Percentiles rank a stretch among this genome's conserved stretches.
phyloP scores from a whole-genome alignment of 2,888 invertebrate genomes.

The Seira sanloemensis region DNA sequence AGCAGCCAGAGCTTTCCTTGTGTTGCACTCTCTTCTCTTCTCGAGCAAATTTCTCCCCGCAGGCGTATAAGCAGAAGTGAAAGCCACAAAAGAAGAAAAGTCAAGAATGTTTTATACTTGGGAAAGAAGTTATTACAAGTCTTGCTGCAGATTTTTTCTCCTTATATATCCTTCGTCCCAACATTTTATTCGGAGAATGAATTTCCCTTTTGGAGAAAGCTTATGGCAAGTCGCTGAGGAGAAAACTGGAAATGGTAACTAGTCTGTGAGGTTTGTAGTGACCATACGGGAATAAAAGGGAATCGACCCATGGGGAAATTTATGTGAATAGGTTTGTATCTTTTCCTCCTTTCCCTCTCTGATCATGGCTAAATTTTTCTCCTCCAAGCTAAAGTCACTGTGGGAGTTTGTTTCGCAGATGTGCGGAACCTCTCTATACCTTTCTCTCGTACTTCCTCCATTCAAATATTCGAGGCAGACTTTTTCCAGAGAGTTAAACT shows the following conservation, averaged over 20 bases:
- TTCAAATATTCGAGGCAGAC: background rate
- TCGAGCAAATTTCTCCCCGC: conserved; percentile 36
- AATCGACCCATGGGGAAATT: conserved; percentile 71
- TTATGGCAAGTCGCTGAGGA: conserved; percentile 60
- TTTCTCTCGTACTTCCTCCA: background rate
- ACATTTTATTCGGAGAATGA: conserved; percentile 7
- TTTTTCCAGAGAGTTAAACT: too few relatives aligned
- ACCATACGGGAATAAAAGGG: conserved; percentile 60
- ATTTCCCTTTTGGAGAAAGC: conserved; percentile 24
- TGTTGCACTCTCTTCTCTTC: conserved; percentile 24
- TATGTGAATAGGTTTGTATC: conserved; percentile 63
- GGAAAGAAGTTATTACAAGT: background rate
- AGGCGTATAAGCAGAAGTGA: conserved; percentile 24
- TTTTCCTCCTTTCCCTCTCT: conserved; percentile 34
- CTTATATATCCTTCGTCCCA: background rate
- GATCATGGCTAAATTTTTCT: background rate
- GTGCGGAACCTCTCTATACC: background rate
- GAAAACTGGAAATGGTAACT: conserved; percentile 42
- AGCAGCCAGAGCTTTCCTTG: too few relatives aligned
- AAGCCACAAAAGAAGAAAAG: conserved; percentile 42
- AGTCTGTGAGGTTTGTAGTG: too few relatives aligned
- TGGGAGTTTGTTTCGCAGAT: too few relatives aligned
- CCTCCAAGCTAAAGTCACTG: background rate
- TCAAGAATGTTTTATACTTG: conserved; percentile 20
- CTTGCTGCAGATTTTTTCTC: background rate